Base-by-base conservation (phyloP, 2,113 vertebrate species). In the Jacana jacana region DNA sequence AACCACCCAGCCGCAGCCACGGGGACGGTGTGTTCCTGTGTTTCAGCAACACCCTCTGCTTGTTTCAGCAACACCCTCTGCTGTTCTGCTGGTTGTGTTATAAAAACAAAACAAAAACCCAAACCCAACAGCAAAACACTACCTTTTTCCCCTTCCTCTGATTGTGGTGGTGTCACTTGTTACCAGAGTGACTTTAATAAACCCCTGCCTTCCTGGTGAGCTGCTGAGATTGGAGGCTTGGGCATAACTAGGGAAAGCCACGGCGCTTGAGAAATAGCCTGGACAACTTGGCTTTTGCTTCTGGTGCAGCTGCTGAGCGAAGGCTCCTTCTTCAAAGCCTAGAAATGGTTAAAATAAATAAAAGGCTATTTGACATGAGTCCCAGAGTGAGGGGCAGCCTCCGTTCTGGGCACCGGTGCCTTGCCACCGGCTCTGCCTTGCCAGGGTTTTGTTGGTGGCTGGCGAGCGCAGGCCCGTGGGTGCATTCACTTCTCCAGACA, bases 1-100 rank as follows among this genome's bases (percentile, higher is more conserved):
- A 55, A 48, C 69, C 6, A 16, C 40, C 16, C 0, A 23, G 30
- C n/a, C 42, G 1, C 52, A 23, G 51, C 9, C 1, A 18, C 0
- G 12, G 78, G 77, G 89, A 18, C 30, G 55, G 2, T 10, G 30
- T 55, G 35, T 61, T 76, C 30, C 27, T 66, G 12, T 51, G 75
- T 93, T 65, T 85, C 49, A 57, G 39, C 65, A 90, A n/a, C 40
- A 48, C 54, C 24, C 68, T 69, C 37, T 87, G 89, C 75, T 83
- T 51, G 75, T 93, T 65, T 85, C 49, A 57, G 39, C 65, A 90
- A n/a, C 40, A 48, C 54, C 24, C 68, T 69, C 37, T 87, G 89
- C 75, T 83, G 31, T 55, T 87, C 55, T 86, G 71, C 54, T 93
- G 82, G 37, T 75, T 39, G 2, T 35, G 4, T 25, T 51, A 1